Evolutionary conservation across 1,140 invertebrate species (phyloP), one percentile per base, ranked within the genome.

Genomic region (Macrotrachela quadricornifera): DNA sequence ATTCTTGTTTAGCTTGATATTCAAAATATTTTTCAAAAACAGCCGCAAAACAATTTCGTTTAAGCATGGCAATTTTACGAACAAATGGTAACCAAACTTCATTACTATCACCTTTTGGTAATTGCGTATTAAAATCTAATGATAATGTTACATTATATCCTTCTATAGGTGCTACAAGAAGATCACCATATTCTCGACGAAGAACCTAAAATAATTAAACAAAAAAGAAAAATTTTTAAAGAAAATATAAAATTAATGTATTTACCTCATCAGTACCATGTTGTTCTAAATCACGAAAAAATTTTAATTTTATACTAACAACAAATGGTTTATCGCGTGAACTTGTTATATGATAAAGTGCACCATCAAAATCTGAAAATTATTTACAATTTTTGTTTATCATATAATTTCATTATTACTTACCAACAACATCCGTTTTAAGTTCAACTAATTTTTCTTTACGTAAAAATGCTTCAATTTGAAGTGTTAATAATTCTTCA

Each of bases 1-100:
- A 40, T 63, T 82, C 79, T 1, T 83, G 85, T 59, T 81, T 77
- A 67, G 90, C 85, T 77, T 97, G 91, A 30, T 30, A 30, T 66
- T 91, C 80, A 72, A 99, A 99, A 74, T 97, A 99, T 64, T 95
- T 94, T 72, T 97, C 88, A 74, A 99, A 97, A 39, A 99, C 90
- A 42, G 91, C 94, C 15, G 91, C 92, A 74, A 99, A 97, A 73
- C 92, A 97, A 71, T 97, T 91, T 62, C 92, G 79, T 70, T 97
- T 97, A 42, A 99, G 71, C 21, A 94, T 74, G 21, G 86, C 85
- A 58, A 91, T 83, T 75, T 87, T 90, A 67, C 85, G 83, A n/a
- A 71, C 65, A 50, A 92, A 80, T 57, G 78, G 74, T 65, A 87
- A 81, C 80, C 83, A 88, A 30, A 30, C 21, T 30, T 30, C 21